phyloP scores from a whole-genome alignment of 2,797 vertebrate genomes.

The Sebastes minor region DNA sequence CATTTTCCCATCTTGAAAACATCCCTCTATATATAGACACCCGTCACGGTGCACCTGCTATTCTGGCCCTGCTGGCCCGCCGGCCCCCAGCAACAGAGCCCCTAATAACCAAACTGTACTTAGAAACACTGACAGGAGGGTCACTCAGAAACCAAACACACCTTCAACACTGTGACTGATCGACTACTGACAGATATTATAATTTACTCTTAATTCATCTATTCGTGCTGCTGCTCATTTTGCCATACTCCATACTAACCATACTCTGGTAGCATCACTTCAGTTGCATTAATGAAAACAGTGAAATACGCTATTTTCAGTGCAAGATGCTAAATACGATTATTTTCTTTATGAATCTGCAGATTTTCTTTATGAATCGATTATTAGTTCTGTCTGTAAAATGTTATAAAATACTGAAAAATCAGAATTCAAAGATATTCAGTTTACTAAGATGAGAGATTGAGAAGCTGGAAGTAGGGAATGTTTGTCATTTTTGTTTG shows the following conservation, averaged over 20 bases:
- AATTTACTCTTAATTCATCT: neutral
- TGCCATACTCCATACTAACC: neutral
- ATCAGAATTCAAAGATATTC: neutral
- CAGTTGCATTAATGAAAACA: neutral
- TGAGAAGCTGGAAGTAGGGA: too few relatives aligned
- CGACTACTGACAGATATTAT: neutral
- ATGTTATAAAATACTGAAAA: neutral
- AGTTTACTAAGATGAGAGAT: neutral
- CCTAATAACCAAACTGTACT: slow-evolving; percentile 64
- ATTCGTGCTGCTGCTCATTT: neutral
- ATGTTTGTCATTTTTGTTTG: neutral
- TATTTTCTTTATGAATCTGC: neutral
- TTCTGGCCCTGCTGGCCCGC: slow-evolving; percentile 52
- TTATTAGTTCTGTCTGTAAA: neutral
- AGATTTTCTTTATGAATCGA: neutral
- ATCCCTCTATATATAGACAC: slow-evolving; percentile 70
- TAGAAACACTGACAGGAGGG: neutral
- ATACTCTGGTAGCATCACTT: neutral
- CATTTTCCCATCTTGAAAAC: slow-evolving; percentile 53
- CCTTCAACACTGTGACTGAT: neutral
- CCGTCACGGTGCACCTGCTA: slow-evolving; percentile 70
- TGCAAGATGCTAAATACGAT: neutral
- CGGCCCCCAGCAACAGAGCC: slow-evolving; percentile 77
- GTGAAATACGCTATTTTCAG: neutral
- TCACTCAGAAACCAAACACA: slow-evolving; percentile 10